A percentile compares a stretch with the other conserved stretches of the same genome.
phyloP scores from a whole-genome alignment of 1,140 invertebrate species.

The Zophobas atratus region DNA sequence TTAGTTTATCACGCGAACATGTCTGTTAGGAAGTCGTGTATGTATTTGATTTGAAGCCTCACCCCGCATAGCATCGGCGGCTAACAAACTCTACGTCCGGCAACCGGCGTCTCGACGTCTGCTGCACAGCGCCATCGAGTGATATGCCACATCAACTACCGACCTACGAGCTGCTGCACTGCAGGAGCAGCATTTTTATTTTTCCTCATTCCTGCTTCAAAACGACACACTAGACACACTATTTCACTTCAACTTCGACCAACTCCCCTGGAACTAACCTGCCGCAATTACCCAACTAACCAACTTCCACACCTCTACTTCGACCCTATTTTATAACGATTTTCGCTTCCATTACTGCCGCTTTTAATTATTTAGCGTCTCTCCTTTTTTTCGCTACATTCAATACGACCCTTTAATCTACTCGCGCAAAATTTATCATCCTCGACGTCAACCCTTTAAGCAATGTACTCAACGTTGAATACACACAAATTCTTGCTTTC shows the following conservation, averaged over 20 bases:
- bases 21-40: constrained; percentile 38
- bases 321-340: constrained; percentile 38
- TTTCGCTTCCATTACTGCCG: constrained; percentile 2
- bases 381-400: constrained; percentile 22
- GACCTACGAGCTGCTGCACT: constrained; percentile 30
- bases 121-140: constrained; percentile 44
- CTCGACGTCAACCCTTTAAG: not conserved
- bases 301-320: constrained; percentile 5
- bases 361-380: constrained; percentile 22
- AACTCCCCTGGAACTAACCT: constrained; percentile 24
- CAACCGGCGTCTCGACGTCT: constrained; percentile 48
- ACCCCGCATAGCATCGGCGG: constrained; percentile 49
- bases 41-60: constrained; percentile 46
- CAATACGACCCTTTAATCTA: constrained; percentile 22
- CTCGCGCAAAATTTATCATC: constrained; percentile 4
- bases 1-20: constrained; percentile 43
- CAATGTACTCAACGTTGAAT: not conserved
- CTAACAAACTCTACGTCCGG: constrained; percentile 46
- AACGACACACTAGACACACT: not conserved
- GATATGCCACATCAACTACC: constrained; percentile 26
- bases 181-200: constrained; percentile 25
- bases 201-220: constrained; percentile 23
- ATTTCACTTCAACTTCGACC: constrained; percentile 1
- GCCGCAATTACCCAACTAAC: constrained; percentile 12
- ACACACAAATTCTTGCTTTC: too few relatives aligned